phyloP scores from a whole-genome alignment of 2,797 vertebrate species.

The Thamnophis elegans region DNA sequence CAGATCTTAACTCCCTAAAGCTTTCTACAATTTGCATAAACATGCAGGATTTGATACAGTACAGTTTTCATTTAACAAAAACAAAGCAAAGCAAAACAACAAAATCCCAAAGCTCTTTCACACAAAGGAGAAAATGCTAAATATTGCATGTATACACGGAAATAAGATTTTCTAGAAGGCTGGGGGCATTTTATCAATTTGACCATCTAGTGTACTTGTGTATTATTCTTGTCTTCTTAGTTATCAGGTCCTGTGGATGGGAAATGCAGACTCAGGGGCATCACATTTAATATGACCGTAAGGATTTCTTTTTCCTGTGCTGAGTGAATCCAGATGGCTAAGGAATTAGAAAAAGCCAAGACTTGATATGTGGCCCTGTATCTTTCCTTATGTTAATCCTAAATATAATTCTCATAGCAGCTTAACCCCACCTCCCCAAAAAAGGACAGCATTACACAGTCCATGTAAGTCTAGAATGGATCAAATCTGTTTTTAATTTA shows the following conservation, averaged over 20 bases:
- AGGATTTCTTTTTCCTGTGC: not conserved
- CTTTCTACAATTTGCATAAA: not conserved
- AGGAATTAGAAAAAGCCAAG: constrained; percentile 4
- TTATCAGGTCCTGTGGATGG: not conserved
- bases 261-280: not conserved
- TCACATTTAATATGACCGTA: constrained; percentile 8
- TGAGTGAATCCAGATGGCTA: constrained; percentile 35
- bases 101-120: not conserved
- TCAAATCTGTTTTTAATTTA: not conserved
- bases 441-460: not conserved
- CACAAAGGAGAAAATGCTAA: not conserved
- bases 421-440: not conserved
- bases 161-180: not conserved
- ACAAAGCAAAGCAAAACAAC: not conserved
- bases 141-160: not conserved
- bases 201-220: not conserved
- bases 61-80: not conserved
- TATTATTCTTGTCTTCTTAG: not conserved
- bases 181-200: not conserved
- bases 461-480: not conserved
- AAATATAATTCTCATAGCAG: not conserved
- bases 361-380: not conserved
- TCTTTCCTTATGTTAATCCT: not conserved
- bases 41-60: not conserved
- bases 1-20: not conserved